These are phyloP conservation scores for Trochalopteron elliotii DNA, from an alignment of 2,113 vertebrate species.

Conservation along the genomic window DNA sequence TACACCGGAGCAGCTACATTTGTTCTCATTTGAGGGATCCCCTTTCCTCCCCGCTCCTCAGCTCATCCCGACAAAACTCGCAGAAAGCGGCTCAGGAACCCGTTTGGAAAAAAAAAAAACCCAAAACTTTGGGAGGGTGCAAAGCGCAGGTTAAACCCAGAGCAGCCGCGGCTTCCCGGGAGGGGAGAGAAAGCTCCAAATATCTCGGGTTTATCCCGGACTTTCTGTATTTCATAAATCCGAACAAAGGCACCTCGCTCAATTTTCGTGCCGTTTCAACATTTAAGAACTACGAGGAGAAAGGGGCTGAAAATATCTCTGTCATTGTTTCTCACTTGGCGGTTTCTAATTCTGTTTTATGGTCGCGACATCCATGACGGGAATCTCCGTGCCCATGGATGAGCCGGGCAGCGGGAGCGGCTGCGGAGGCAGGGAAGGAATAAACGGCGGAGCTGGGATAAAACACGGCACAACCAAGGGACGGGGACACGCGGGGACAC, in stretches of 20 bases:
- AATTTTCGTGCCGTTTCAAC: neutral
- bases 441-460: neutral
- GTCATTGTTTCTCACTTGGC: neutral
- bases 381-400: slow-evolving; percentile 35
- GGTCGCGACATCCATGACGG: slow-evolving; percentile 44
- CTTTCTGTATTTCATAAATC: neutral
- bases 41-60: neutral
- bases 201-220: neutral
- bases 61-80: neutral
- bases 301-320: neutral
- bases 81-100: neutral
- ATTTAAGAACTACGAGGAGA: neutral
- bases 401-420: neutral
- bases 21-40: neutral
- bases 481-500: neutral
- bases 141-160: neutral
- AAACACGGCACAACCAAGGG: neutral
- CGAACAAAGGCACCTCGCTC: slow-evolving; percentile 32
- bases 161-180: neutral
- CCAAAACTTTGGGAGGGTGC: neutral
- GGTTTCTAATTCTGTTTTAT: slow-evolving; percentile 53
- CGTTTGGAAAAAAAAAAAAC: neutral
- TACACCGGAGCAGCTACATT: slow-evolving; percentile 58
- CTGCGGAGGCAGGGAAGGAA: neutral
- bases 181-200: neutral